Conservation (phyloP, 2,888 invertebrate genomes). For the Antheraea yamamai region DNA sequence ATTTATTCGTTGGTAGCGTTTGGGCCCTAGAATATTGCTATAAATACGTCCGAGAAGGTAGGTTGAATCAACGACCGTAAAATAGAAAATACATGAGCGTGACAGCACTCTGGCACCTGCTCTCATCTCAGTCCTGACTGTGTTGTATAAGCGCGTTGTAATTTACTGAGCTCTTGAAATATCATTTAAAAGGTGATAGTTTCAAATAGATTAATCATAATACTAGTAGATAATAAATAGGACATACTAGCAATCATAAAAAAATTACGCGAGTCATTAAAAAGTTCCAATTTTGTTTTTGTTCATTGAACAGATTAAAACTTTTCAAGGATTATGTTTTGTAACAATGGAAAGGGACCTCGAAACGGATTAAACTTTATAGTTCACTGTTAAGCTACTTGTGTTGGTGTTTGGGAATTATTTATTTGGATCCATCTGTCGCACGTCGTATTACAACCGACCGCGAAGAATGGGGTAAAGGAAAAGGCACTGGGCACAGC, state of each 20-base stretch:
- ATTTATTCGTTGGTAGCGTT: neutral
- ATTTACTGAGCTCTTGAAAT: neutral
- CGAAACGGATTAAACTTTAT: neutral
- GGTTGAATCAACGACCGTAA: constrained; percentile 9
- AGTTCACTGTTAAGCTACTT: too few relatives aligned
- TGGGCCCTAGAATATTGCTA: neutral
- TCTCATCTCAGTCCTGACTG: constrained; percentile 3
- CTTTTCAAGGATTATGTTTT: neutral
- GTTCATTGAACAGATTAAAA: neutral
- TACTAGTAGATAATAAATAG: too few relatives aligned
- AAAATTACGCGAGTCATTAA: neutral
- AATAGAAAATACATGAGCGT: constrained; percentile 8
- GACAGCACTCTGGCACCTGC: neutral
- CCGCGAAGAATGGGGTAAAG: too few relatives aligned
- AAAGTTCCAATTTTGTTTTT: neutral
- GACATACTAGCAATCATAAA: too few relatives aligned
- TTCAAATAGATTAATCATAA: neutral
- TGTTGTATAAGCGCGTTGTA: neutral
- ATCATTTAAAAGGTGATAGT: neutral
- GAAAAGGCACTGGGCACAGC: too few relatives aligned
- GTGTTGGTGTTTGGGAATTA: too few relatives aligned
- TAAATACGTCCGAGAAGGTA: neutral
- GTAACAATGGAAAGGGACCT: neutral
- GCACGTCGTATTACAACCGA: too few relatives aligned
- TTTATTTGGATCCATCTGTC: too few relatives aligned